A percentile compares a stretch with the other conserved stretches of the same genome.
Evolutionary conservation across 2,888 invertebrate genomes (phyloP).

Genomic region (Galerucella calmariensis): DNA sequence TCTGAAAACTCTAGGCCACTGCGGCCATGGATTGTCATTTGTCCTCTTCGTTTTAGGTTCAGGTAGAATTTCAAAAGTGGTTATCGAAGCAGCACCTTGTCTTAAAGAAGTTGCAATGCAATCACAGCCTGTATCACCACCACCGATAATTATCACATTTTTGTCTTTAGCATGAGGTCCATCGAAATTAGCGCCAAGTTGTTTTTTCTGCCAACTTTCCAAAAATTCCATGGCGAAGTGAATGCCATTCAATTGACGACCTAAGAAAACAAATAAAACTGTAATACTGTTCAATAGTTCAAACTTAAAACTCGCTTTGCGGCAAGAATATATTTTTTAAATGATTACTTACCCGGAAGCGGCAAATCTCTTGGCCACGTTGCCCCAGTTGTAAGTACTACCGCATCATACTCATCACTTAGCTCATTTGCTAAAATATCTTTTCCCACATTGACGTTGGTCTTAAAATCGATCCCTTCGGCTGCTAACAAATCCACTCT

Average conservation of each 20-base stretch:
- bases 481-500: conserved; percentile 86
- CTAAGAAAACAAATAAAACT: conserved; percentile 41
- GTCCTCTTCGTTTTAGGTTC: conserved; percentile 85
- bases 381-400: conserved; percentile 91
- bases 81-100: conserved; percentile 89
- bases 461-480: conserved; percentile 88
- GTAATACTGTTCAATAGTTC: too few species aligned
- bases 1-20: conserved; percentile 95
- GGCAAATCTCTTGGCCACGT: conserved; percentile 96
- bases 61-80: conserved; percentile 97
- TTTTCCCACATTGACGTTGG: conserved; percentile 90
- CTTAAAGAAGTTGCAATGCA: conserved; percentile 97
- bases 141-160: conserved; percentile 91
- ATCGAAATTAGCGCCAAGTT: conserved; percentile 73
- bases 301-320: not conserved
- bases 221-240: conserved; percentile 98
- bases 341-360: conserved; percentile 72
- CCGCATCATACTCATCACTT: conserved; percentile 80
- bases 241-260: conserved; percentile 88
- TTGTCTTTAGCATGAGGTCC: conserved; percentile 88
- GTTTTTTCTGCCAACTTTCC: conserved; percentile 96
- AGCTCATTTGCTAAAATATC: conserved; percentile 83
- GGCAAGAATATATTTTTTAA: not conserved
- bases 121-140: conserved; percentile 92
- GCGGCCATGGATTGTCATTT: conserved; percentile 97